Evolutionary conservation across 2,888 invertebrate species (phyloP).

Genomic region (Ptychoptera albimana): DNA sequence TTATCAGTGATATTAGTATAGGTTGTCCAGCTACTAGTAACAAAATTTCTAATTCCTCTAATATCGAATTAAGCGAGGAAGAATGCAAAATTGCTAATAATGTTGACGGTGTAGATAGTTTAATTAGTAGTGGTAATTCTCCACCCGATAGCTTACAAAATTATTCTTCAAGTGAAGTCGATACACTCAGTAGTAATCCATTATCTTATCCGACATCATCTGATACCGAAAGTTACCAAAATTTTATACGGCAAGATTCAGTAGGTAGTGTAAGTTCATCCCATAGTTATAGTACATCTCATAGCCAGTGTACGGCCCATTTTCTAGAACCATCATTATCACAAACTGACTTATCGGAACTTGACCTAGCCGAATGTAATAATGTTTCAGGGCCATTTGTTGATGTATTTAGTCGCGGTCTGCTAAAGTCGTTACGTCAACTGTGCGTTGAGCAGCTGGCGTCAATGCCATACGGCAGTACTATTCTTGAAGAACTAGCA

Average conservation of each 20-base stretch:
- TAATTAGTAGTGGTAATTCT: too few species aligned
- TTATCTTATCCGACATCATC: conserved; percentile 3
- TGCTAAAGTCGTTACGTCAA: conserved; percentile 36
- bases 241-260: conserved; percentile 37
- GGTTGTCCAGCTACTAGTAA: not conserved
- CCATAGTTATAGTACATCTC: conserved; percentile 33
- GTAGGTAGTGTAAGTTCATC: conserved; percentile 42
- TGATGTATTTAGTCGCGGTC: not conserved
- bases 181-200: not conserved
- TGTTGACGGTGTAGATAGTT: too few species aligned
- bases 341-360: conserved; percentile 40
- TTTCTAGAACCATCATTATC: conserved; percentile 44
- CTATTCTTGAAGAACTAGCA: conserved; percentile 51
- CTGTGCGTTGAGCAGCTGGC: conserved; percentile 48
- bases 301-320: conserved; percentile 54
- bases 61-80: too few species aligned
- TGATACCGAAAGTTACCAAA: conserved; percentile 5
- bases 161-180: not conserved
- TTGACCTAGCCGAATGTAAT: conserved; percentile 31
- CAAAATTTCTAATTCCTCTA: not conserved
- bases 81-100: too few species aligned
- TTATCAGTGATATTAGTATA: not conserved
- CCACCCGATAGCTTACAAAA: conserved; percentile 1
- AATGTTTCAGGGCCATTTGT: conserved; percentile 15
- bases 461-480: conserved; percentile 50